Base-by-base conservation (phyloP, 92 coral and sea anemone genomes). In the Palythoa grandis region DNA sequence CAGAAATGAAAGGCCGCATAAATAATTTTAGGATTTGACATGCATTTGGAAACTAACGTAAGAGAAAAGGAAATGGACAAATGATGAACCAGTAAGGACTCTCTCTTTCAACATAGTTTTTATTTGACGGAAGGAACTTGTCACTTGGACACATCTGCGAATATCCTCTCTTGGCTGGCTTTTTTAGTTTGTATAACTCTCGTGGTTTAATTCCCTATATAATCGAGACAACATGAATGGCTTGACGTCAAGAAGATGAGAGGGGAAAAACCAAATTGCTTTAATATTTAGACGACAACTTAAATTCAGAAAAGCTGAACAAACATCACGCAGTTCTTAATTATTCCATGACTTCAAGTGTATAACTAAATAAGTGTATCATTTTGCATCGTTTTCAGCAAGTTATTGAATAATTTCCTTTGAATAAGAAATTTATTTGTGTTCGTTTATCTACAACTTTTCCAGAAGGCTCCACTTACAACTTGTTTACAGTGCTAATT, bases 331-430 rank as follows among this genome's bases (percentile, higher is more conserved):
- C 74, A 66, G 40, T 47, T 65, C 85, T 66, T 80, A 80, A 80
- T 80, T 80, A 80, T 80, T 80, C 70, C 74, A 60, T 37, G 69
- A 66, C 85, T 80, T 80, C 74, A 65, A 65, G 85, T 80, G 43
- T 80, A 66, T 43, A 40, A 73, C 74, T 80, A 80, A 80, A 80
- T 80, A 80, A 80, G 74, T 80, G 73, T 80, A 80, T 80, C 85
- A 80, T 67, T 80, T 80, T 80, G 74, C 85, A 66, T 80, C 85
- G 72, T 67, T 80, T 80, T 80, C 85, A 80, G 22, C 48, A 80
- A 80, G 16, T 80, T 80, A 65, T 80, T 67, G 85, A 66, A 80
- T 80, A 80, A 80, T 80, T 80, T 80, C 85, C 75, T 80, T 65
- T 65, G 66, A 66, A 80, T 65, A 43, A 80, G 40, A 65, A 24